Evolutionary conservation across 1,140 invertebrate species (phyloP).

Genomic region (Macrostomum lignano): DNA sequence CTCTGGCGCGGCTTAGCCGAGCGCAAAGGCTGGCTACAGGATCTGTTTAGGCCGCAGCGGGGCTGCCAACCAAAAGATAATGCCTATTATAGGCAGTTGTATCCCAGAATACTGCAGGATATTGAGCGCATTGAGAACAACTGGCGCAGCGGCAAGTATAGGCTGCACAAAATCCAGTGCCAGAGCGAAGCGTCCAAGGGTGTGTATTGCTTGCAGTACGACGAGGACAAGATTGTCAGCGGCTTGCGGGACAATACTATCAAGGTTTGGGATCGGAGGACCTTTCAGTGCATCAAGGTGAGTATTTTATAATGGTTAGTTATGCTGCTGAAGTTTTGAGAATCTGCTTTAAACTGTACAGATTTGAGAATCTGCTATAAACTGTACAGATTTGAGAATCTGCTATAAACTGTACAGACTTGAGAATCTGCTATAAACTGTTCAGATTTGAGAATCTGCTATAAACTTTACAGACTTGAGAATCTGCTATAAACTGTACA

Average conservation of each 20-base stretch:
- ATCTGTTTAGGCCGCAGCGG: constrained; percentile 6
- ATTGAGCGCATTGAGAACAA: constrained; percentile 74
- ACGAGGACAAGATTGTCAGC: constrained; percentile 91
- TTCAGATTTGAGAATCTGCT: too few relatives aligned
- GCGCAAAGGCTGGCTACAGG: constrained; percentile 56
- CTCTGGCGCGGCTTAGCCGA: constrained; percentile 83
- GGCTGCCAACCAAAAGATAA: not conserved
- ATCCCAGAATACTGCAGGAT: constrained; percentile 8
- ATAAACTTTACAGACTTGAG: too few relatives aligned
- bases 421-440: too few relatives aligned
- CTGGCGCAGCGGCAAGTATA: constrained; percentile 79
- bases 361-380: too few relatives aligned
- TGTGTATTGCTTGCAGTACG: constrained; percentile 93
- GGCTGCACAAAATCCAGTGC: constrained; percentile 85
- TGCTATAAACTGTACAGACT: too few relatives aligned
- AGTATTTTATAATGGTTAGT: too few relatives aligned
- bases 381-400: too few relatives aligned
- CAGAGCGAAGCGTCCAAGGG: constrained; percentile 72
- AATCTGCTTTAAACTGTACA: too few relatives aligned
- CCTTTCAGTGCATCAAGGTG: constrained; percentile 57
- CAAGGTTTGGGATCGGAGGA: constrained; percentile 59
- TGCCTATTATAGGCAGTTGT: not conserved
- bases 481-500: too few relatives aligned
- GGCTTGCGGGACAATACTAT: constrained; percentile 97
- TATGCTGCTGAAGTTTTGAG: too few relatives aligned